Percentiles rank a stretch among this genome's conserved stretches.
These are phyloP conservation scores for Chascanopsetta lugubris DNA, from an alignment of 2,113 vertebrate genomes.

Conservation along the genomic window DNA sequence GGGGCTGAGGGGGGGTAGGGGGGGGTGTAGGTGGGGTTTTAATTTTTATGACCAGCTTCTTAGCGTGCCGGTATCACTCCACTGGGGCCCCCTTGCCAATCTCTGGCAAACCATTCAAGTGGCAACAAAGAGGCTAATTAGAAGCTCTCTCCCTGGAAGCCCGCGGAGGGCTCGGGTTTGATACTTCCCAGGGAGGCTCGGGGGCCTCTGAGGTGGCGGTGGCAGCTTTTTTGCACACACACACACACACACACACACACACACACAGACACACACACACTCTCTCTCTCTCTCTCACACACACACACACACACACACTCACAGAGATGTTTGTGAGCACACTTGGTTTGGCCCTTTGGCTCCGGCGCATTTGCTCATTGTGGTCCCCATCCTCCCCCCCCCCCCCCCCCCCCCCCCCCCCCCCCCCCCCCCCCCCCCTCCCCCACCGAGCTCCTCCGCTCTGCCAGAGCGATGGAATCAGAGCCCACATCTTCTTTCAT, in stretches of 20 bases:
- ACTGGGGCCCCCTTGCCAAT: constrained; percentile 66
- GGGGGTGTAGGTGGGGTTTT: constrained; percentile 11
- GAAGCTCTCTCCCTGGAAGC: constrained; percentile 77
- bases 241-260: constrained; percentile 45
- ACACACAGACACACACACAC: constrained; percentile 3
- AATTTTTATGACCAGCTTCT: constrained; percentile 75
- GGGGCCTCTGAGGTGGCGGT: constrained; percentile 72
- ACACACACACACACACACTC: constrained; percentile 46
- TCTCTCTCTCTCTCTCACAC: constrained; percentile 17
- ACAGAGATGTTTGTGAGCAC: constrained; percentile 68
- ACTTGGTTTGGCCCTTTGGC: constrained; percentile 79
- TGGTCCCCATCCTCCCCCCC: constrained; percentile 60
- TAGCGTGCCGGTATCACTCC: constrained; percentile 69
- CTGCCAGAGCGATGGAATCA: constrained; percentile 74
- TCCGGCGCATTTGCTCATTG: constrained; percentile 76
- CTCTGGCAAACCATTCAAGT: constrained; percentile 73
- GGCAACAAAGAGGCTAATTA: constrained; percentile 85
- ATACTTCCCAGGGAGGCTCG: constrained; percentile 82
- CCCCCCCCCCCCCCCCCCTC: too few species aligned
- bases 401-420: too few species aligned
- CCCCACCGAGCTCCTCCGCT: too few species aligned
- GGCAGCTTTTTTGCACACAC: constrained; percentile 57
- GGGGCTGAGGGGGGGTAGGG: constrained; percentile 49
- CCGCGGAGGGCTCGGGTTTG: constrained; percentile 70
- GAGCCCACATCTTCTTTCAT: constrained; percentile 80